Conservation (phyloP, 2,113 vertebrate species). For the Parotia lawesii region DNA sequence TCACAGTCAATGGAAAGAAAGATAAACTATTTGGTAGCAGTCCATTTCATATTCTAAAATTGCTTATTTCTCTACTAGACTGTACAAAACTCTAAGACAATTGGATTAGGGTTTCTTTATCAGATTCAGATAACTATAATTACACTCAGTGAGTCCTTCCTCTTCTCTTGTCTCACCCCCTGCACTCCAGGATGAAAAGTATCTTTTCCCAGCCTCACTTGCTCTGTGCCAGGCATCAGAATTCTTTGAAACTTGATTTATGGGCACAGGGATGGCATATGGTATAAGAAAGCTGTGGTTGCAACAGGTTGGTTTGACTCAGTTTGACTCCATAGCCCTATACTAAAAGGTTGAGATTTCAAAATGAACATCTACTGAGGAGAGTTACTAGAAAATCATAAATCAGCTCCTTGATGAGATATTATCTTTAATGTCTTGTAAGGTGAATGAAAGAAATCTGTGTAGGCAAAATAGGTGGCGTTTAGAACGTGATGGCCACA, state of each 20-base stretch:
- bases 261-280: fast-evolving
- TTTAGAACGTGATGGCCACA: not conserved
- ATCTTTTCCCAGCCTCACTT: not conserved
- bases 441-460: not conserved
- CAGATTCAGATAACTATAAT: not conserved
- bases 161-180: not conserved
- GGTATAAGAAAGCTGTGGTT: not conserved
- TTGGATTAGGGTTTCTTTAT: not conserved
- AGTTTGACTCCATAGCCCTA: not conserved
- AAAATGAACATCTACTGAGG: not conserved
- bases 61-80: not conserved
- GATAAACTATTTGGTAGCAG: not conserved
- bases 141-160: not conserved
- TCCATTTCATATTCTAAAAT: not conserved
- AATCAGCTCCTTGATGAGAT: not conserved
- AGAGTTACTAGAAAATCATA: not conserved
- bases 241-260: not conserved
- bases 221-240: not conserved
- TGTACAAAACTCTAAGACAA: not conserved
- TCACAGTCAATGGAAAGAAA: not conserved
- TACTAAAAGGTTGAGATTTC: not conserved
- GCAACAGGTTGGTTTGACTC: not conserved
- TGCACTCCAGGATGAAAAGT: not conserved
- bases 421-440: not conserved
- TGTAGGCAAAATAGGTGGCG: not conserved